Conservation (phyloP, 2,797 vertebrate genomes). For the Botia almorhae region DNA sequence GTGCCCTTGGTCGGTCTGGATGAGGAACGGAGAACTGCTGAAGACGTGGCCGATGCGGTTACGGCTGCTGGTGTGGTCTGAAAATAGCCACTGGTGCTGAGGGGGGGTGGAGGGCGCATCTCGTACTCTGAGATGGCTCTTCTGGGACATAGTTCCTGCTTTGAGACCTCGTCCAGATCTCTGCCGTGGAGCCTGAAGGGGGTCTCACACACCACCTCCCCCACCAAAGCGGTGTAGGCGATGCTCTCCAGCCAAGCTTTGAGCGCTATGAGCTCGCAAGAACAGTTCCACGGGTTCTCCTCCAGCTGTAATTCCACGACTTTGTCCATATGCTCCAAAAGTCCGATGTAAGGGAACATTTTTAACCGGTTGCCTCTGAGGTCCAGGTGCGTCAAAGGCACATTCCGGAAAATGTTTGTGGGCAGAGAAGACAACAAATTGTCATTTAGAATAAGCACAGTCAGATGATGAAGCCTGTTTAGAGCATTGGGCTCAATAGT, state of each 20-base stretch:
- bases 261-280: constrained; percentile 94
- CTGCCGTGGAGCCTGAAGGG: constrained; percentile 95
- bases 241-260: constrained; percentile 99
- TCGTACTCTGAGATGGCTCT: constrained; percentile 88
- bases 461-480: constrained; percentile 90
- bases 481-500: constrained; percentile 89
- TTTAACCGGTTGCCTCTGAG: constrained; percentile 94
- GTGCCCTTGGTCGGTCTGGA: constrained; percentile 92
- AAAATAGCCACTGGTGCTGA: constrained; percentile 94
- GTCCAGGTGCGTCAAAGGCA: constrained; percentile 96
- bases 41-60: constrained; percentile 92
- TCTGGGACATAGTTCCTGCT: constrained; percentile 95
- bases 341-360: constrained; percentile 91
- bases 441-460: constrained; percentile 97
- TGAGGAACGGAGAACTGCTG: constrained; percentile 91
- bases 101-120: constrained; percentile 88
- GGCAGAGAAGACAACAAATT: constrained; percentile 93
- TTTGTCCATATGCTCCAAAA: constrained; percentile 98
- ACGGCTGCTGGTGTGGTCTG: constrained; percentile 92
- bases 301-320: constrained; percentile 98
- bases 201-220: constrained; percentile 97
- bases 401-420: constrained; percentile 91
- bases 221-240: constrained; percentile 94
- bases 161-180: constrained; percentile 97
- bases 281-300: constrained; percentile 99